These are phyloP conservation scores for Athene cunicularia DNA, from an alignment of 2,113 vertebrate species.

Conservation along the genomic window DNA sequence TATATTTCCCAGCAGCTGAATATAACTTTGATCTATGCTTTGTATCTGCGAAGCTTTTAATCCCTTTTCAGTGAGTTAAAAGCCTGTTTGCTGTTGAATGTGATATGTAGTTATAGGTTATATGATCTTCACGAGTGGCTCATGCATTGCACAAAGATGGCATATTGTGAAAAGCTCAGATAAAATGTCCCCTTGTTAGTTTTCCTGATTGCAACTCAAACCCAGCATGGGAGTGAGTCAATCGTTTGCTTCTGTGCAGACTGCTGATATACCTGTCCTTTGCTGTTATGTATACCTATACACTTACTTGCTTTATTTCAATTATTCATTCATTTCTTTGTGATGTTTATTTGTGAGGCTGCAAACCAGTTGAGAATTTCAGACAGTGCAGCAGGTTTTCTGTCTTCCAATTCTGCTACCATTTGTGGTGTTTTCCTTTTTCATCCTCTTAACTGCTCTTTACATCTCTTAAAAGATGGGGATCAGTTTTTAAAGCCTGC, in stretches of 20 bases:
- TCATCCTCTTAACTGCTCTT: neutral
- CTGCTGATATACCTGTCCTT: neutral
- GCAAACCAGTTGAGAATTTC: neutral
- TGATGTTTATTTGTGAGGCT: neutral
- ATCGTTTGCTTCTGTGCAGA: neutral
- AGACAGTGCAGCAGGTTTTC: neutral
- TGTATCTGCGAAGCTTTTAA: neutral
- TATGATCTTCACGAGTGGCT: neutral
- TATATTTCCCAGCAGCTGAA: slow-evolving; percentile 41
- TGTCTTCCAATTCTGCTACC: neutral
- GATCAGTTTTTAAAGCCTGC: neutral
- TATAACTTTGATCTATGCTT: slow-evolving; percentile 23
- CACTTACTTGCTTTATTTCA: neutral
- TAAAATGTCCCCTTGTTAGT: slow-evolving; percentile 38
- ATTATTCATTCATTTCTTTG: neutral
- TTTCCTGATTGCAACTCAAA: neutral
- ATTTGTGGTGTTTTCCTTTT: neutral
- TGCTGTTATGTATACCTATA: neutral
- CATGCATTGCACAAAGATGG: neutral
- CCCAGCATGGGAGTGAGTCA: neutral
- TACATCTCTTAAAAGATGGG: slow-evolving; percentile 13
- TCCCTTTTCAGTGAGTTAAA: slow-evolving; percentile 29
- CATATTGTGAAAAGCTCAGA: neutral
- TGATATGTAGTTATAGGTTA: slow-evolving; percentile 16
- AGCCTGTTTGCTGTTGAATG: slow-evolving; percentile 23